A percentile compares a stretch with the other conserved stretches of the same genome.
Evolutionary conservation across 2,113 vertebrate genomes (phyloP).

Genomic region (Athene noctua): DNA sequence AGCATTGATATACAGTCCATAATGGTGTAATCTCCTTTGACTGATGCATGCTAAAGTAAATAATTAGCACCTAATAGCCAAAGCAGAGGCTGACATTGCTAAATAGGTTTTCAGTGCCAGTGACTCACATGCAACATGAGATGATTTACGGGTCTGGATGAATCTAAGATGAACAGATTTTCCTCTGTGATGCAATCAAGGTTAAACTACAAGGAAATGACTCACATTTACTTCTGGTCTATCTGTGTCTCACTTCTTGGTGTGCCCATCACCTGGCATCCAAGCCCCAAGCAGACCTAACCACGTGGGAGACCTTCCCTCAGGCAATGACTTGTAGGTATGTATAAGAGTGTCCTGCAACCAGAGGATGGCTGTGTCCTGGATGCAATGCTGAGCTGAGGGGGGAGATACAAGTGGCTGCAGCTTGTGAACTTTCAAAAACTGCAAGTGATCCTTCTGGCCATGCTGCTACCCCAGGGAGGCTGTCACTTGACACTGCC

Average conservation of each 20-base stretch:
- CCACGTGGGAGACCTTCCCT: background rate
- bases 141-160: constrained; percentile 13
- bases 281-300: background rate
- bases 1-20: background rate
- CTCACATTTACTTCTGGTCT: background rate
- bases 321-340: background rate
- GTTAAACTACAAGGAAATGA: background rate
- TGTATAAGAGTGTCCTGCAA: background rate
- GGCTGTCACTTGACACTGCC: background rate
- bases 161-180: background rate
- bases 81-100: background rate
- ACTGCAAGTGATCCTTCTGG: background rate
- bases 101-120: background rate
- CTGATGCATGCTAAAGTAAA: constrained; percentile 3
- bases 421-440: background rate
- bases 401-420: background rate
- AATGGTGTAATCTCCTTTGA: background rate
- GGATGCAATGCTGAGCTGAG: background rate
- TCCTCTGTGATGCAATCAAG: background rate
- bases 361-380: background rate
- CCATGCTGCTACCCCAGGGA: background rate
- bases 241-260: background rate
- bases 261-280: background rate
- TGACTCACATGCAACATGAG: background rate
- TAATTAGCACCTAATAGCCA: constrained; percentile 5